Conservation (phyloP, 2,113 vertebrate genomes). For the Protomyctophum bolini region DNA sequence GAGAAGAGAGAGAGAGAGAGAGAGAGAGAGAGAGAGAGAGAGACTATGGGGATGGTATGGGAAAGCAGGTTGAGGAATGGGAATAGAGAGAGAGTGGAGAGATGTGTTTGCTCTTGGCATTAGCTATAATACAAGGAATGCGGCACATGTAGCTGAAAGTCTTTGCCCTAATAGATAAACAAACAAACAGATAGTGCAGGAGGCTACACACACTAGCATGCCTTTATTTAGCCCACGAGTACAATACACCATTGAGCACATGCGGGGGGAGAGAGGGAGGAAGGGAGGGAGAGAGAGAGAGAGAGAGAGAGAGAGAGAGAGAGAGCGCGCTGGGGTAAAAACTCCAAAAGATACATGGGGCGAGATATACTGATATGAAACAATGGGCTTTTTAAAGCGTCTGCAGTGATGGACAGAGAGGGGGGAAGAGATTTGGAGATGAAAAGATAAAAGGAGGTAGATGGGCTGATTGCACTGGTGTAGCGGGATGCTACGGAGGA, state of each 20-base stretch:
- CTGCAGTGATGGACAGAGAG: constrained; percentile 67
- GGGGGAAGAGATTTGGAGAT: constrained; percentile 76
- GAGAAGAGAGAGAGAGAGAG: constrained; percentile 35
- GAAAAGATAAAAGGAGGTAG: constrained; percentile 69
- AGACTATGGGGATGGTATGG: constrained; percentile 1
- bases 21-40: constrained; percentile 36
- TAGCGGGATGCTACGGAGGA: constrained; percentile 75
- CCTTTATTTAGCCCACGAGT: constrained; percentile 12
- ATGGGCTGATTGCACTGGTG: constrained; percentile 70
- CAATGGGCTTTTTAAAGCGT: constrained; percentile 75
- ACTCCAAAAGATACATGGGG: constrained; percentile 46
- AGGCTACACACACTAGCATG: constrained; percentile 16
- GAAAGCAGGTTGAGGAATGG: constrained; percentile 6
- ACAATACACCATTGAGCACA: neutral
- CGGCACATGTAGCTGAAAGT: constrained; percentile 27
- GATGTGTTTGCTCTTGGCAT: constrained; percentile 47
- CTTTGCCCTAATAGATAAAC: neutral
- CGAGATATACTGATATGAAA: constrained; percentile 76
- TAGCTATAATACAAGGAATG: constrained; percentile 44
- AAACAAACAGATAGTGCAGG: no score
- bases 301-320: no score
- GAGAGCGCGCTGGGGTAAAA: neutral
- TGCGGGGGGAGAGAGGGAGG: constrained; percentile 18
- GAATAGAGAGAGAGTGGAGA: constrained; percentile 8
- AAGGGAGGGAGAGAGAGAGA: constrained; percentile 27